Base-by-base conservation (phyloP, 2,797 vertebrate species). In the Hemibagrus guttatus region DNA sequence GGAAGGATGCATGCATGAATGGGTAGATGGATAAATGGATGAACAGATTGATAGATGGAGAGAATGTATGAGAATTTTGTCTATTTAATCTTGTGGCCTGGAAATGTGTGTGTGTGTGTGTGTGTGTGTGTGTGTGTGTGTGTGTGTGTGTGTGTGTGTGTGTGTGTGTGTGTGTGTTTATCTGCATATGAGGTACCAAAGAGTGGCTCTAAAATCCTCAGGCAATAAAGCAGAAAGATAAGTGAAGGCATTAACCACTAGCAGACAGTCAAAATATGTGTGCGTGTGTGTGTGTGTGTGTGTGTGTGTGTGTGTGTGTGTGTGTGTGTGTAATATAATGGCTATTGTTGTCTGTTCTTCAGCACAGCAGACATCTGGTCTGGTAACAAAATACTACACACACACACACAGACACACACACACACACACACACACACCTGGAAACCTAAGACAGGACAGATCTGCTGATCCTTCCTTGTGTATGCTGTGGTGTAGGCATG, bases 311-410 rank as follows among this genome's bases (percentile, higher is more conserved):
- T 80, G 79, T 69, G 59, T 79, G 42, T 78, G 49, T 76, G 49
- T 31, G 14, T 78, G 49, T 56, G 72, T 89, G 84, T 72, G 71
- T 82, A 87, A 16, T 52, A 23, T 82, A 82, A 19, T 66, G 42
- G 16, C 80, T 82, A 49, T 82, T 82, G 80, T 81, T 81, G 80
- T 31, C 59, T 81, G n/a, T 86, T 89, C 46, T 89, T 86, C 86
- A 85, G 88, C 68, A 31, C 1, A 69, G 91, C 93, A 94, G 94
- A 95, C 94, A 93, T 93, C 90, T 93, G 87, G 39, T 90, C 87
- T 92, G 87, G 91, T 87, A 86, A 81, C n/a, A n/a, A 26, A 81
- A 81, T 66, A 64, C 80, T 89, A 90, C 91, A 75, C 85, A 81
- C 75, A 78, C 75, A 68, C 76, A 26, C 85, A 82, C 66, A 81